Evolutionary conservation across 2,797 vertebrate genomes (phyloP).

Genomic region (Artibeus jamaicensis): DNA sequence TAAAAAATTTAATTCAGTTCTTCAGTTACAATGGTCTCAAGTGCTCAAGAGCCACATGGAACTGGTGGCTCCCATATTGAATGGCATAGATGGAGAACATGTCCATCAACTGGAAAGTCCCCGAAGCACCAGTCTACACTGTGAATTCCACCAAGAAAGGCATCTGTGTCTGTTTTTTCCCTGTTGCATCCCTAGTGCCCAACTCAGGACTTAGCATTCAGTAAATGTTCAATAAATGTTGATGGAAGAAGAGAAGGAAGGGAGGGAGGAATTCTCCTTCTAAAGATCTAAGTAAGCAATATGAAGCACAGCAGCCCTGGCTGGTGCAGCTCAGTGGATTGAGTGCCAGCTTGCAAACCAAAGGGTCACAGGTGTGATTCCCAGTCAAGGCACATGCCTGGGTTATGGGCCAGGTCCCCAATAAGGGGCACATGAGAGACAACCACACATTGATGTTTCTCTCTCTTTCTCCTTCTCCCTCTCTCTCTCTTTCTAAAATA

Average conservation of each 20-base stretch:
- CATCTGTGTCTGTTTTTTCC: background rate
- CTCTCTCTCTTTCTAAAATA: too few relatives aligned
- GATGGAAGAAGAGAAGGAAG: background rate
- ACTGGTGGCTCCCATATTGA: background rate
- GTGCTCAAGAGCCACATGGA: background rate
- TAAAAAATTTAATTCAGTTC: background rate
- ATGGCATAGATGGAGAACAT: background rate
- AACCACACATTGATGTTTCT: too few relatives aligned
- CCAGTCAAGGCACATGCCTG: too few relatives aligned
- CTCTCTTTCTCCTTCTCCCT: too few relatives aligned
- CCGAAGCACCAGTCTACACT: background rate
- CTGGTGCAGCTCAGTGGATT: too few relatives aligned
- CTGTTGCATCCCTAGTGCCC: background rate
- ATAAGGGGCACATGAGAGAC: too few relatives aligned
- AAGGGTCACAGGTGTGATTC: too few relatives aligned
- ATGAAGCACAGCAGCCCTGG: background rate
- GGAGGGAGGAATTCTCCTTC: background rate
- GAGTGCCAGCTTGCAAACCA: too few relatives aligned
- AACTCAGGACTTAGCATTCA: background rate
- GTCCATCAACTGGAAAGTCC: background rate
- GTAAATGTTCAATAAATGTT: background rate
- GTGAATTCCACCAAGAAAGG: background rate
- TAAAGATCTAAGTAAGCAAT: background rate
- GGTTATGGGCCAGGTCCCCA: too few relatives aligned
- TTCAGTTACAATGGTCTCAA: background rate